Percentiles rank a stretch among this genome's conserved stretches.
phyloP scores from a whole-genome alignment of 2,797 vertebrate species.

The Poeciliopsis turneri region DNA sequence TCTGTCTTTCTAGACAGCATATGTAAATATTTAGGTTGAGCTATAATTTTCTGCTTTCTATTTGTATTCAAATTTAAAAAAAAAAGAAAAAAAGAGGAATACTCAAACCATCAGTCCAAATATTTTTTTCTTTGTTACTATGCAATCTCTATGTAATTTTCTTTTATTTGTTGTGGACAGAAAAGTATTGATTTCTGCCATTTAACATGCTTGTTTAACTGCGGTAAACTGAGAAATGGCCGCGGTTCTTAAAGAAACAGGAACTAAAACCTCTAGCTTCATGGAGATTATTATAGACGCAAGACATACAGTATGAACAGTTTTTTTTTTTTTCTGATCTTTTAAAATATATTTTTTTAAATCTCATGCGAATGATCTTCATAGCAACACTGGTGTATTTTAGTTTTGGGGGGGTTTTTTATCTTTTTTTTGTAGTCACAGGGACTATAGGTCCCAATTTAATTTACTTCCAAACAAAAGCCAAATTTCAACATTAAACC shows the following conservation, averaged over 20 bases:
- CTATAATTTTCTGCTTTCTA: not conserved
- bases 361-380: not conserved
- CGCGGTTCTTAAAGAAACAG: not conserved
- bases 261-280: not conserved
- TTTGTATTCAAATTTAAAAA: not conserved
- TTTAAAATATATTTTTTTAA: not conserved
- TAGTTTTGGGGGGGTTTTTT: not conserved
- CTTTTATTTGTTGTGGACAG: not conserved
- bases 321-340: not conserved
- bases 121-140: not conserved
- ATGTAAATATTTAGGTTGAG: not conserved
- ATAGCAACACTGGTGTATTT: not conserved
- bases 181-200: not conserved
- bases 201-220: not conserved
- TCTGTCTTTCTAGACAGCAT: not conserved
- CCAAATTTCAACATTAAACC: slow-evolving; percentile 15
- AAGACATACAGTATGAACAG: not conserved
- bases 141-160: not conserved
- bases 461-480: not conserved
- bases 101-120: not conserved
- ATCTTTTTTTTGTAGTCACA: not conserved
- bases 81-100: too few relatives aligned
- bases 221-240: not conserved
- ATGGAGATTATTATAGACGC: not conserved
- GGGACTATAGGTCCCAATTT: not conserved